Evolutionary conservation across 53 echinoderm and acorn worm species (phyloP).

Genomic region (Echinarachnius parma): DNA sequence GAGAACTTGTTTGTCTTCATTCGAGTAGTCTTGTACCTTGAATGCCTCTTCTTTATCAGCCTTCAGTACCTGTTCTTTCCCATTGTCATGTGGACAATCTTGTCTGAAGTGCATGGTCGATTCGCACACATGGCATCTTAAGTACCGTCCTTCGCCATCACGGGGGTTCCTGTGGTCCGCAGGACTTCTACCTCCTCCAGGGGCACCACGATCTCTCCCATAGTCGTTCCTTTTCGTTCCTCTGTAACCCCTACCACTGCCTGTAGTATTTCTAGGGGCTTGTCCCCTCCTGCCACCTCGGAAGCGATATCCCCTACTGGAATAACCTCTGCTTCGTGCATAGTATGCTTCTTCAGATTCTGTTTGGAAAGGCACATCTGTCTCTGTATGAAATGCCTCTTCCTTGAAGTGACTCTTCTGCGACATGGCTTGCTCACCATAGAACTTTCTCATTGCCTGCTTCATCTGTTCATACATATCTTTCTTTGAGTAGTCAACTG

Average conservation of each 20-base stretch:
- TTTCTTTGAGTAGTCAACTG: conserved; percentile 36
- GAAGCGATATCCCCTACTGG: background rate
- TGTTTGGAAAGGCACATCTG: background rate
- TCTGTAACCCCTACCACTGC: too few relatives aligned
- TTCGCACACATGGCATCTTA: conserved; percentile 43
- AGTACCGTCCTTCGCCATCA: conserved; percentile 27
- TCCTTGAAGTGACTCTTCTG: conserved; percentile 17
- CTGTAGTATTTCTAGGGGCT: background rate
- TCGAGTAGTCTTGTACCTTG: conserved; percentile 53
- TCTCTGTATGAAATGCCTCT: conserved; percentile 18
- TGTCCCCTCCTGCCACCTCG: conserved; percentile 1
- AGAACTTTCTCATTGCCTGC: conserved; percentile 37
- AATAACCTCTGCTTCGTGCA: conserved; percentile 1
- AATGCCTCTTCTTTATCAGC: conserved; percentile 10
- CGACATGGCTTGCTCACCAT: conserved; percentile 36
- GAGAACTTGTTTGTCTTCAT: conserved; percentile 41
- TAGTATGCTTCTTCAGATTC: conserved; percentile 18
- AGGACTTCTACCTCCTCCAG: background rate
- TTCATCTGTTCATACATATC: conserved; percentile 55
- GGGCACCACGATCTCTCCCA: background rate
- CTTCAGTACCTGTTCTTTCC: background rate
- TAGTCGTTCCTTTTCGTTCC: too few relatives aligned
- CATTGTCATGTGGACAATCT: conserved; percentile 37
- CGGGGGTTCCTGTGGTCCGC: conserved; percentile 8
- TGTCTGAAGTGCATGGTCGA: conserved; percentile 38